These are phyloP conservation scores for Ormyrus rosae DNA, from an alignment of 2,888 invertebrate species.

Conservation along the genomic window DNA sequence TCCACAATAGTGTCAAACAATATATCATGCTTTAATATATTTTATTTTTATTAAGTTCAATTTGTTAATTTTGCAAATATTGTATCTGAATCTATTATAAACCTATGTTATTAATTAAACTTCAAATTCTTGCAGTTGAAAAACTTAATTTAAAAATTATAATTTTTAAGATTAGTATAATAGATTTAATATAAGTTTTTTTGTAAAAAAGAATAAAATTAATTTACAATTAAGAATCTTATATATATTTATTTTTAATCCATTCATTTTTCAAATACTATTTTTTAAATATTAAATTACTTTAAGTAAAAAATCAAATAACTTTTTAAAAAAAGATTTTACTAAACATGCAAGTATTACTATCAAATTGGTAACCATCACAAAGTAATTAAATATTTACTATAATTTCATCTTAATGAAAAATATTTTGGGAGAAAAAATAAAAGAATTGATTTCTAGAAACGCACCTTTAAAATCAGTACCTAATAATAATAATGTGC, in stretches of 20 bases:
- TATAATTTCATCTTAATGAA: too few relatives aligned
- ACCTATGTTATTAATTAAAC: constrained; percentile 3
- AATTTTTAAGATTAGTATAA: background rate
- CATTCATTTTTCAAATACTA: background rate
- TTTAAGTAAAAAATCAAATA: too few relatives aligned
- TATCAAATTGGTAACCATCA: too few relatives aligned
- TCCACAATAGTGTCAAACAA: constrained; percentile 29
- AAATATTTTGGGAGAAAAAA: too few relatives aligned
- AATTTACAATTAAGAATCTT: background rate
- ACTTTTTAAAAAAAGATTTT: too few relatives aligned
- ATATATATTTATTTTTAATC: background rate
- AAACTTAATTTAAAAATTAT: constrained; percentile 19
- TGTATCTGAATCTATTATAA: background rate
- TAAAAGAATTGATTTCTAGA: background rate
- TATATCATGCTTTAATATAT: constrained; percentile 24
- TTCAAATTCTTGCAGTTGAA: constrained; percentile 9
- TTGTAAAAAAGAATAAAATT: constrained; percentile 16
- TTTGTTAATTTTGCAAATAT: too few relatives aligned
- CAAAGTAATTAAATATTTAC: too few relatives aligned
- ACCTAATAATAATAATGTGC: background rate
- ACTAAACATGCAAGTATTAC: too few relatives aligned
- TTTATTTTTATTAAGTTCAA: constrained; percentile 40
- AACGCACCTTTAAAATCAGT: constrained; percentile 7
- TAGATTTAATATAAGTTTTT: constrained; percentile 1
- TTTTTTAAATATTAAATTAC: background rate